phyloP scores from a whole-genome alignment of 1,140 invertebrate genomes.

The Aleiodes sp. region DNA sequence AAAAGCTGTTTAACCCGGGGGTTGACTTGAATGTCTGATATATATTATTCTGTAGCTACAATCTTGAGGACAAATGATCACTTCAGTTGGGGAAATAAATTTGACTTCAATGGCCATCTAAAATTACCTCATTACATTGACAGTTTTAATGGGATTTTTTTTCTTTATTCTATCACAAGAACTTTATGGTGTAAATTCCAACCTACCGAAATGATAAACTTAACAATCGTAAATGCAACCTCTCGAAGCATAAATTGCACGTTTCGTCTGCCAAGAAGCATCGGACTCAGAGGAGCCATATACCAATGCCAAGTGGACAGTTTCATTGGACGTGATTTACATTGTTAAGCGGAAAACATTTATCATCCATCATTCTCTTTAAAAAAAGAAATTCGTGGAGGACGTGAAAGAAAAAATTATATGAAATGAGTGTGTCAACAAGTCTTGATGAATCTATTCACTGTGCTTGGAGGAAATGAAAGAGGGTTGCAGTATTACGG shows the following conservation, averaged over 20 bases:
- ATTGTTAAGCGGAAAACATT: neutral
- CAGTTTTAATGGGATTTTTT: too few species aligned
- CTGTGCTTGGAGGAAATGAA: neutral
- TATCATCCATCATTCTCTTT: neutral
- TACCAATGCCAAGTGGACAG: constrained; percentile 8
- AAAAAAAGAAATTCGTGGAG: neutral
- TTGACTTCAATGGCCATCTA: neutral
- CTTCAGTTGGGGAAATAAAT: neutral
- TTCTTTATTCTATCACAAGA: too few species aligned
- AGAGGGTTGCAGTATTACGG: neutral
- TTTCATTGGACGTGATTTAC: neutral
- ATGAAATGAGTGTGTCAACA: neutral
- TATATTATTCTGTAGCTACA: neutral
- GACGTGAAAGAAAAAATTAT: neutral
- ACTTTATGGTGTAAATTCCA: too few species aligned
- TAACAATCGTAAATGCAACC: neutral
- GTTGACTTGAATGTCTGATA: neutral
- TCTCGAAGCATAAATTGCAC: neutral
- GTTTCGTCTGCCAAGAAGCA: neutral
- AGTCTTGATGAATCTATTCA: constrained; percentile 10
- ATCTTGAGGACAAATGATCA: neutral
- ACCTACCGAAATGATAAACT: neutral
- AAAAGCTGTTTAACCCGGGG: constrained; percentile 9
- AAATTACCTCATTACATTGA: neutral
- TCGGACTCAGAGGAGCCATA: constrained; percentile 1